Base-by-base conservation (phyloP, 1,140 invertebrate genomes). In the Hyles euphorbiae region DNA sequence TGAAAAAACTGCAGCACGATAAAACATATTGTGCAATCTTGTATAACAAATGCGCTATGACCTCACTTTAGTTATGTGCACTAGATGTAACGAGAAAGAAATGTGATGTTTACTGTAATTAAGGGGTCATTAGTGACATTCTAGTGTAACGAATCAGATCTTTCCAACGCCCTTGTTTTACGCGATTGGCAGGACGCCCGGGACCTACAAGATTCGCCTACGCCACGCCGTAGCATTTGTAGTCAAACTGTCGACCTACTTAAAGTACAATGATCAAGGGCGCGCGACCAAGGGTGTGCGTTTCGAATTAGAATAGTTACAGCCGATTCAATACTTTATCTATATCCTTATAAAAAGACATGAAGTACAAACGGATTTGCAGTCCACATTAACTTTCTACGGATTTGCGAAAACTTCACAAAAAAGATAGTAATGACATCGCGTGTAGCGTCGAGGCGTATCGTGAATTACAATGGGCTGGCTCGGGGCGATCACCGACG, bases 381-480 rank as follows among this genome's bases (percentile, higher is more conserved):
- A 22, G 22, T 22, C 22, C 44, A 45, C 40, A 11, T 33, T 50
- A 51, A 76, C 84, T 85, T 87, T 87, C 79, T 76, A 81, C 73
- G 68, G 66, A 80, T 81, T 78, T 77, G 75, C 73, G 77, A 78
- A 79, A 80, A 81, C 47, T 76, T 61, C 63, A 77, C 66, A 78
- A 83, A 83, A 76, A 74, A 72, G 55, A 66, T 61, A 65, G 48
- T 79, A 83, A 83, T 73, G 75, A 77, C 70, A 75, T 88, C 81
- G 85, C 85, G 82, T 88, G 85, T 79, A 57, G 60, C 69, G 75
- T 44, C 71, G 72, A 80, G 73, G 65, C 77, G 83, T 84, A 74
- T 79, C 76, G 82, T 79, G 83, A 83, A 83, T 82, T 81, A 86
- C 84, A 87, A 86, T 83, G 70, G 80, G 68, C 47, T n/a, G 46